Percentiles rank a stretch among this genome's conserved stretches.
Evolutionary conservation across 2,888 invertebrate species (phyloP).

Genomic region (Lampropteryx suffumata): DNA sequence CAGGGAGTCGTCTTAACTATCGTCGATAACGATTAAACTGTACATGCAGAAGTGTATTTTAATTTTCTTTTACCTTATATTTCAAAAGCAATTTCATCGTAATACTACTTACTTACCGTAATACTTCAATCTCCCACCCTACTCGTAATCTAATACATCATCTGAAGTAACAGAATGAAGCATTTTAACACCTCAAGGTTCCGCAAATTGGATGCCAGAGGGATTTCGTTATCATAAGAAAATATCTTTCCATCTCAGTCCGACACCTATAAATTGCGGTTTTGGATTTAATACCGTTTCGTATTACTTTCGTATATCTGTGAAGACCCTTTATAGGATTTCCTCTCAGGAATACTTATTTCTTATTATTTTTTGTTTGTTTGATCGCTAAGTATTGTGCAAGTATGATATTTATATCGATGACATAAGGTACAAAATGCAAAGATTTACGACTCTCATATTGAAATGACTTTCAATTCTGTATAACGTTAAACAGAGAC

Average conservation of each 20-base stretch:
- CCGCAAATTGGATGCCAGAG: constrained; percentile 27
- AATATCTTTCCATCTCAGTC: constrained; percentile 34
- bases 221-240: constrained; percentile 32
- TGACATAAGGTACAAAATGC: too few relatives aligned
- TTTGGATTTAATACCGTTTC: constrained; percentile 27
- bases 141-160: constrained; percentile 18
- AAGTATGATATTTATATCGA: too few relatives aligned
- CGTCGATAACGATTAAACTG: too few relatives aligned
- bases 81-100: too few relatives aligned
- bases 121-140: constrained; percentile 1
- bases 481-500: too few relatives aligned
- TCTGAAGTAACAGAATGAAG: constrained; percentile 3
- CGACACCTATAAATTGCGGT: constrained; percentile 32
- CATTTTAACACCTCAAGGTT: constrained; percentile 26
- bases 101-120: too few relatives aligned
- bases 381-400: neutral
- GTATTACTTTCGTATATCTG: constrained; percentile 22
- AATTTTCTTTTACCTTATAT: too few relatives aligned
- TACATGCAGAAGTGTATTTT: too few relatives aligned
- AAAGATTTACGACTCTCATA: too few relatives aligned
- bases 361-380: neutral
- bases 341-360: neutral
- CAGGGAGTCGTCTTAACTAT: too few relatives aligned
- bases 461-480: too few relatives aligned
- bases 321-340: constrained; percentile 3